Conservation (phyloP, 1,140 invertebrate species). For the Bombus waltoni region DNA sequence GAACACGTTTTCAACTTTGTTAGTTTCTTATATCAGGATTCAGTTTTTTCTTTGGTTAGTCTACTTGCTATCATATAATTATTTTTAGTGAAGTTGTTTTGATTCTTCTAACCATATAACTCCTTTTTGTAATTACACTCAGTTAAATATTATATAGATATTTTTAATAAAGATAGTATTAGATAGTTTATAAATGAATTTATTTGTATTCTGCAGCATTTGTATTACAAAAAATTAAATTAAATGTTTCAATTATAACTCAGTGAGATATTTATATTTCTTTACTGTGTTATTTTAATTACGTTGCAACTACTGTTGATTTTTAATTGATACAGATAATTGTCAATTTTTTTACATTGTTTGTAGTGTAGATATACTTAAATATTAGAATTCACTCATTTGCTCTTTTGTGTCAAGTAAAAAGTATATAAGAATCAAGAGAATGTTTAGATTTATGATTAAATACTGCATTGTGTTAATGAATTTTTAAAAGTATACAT, state of each 20-base stretch:
- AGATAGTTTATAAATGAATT: background rate
- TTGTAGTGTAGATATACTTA: background rate
- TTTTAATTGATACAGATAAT: background rate
- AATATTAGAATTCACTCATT: background rate
- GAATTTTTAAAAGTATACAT: background rate
- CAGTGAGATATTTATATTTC: background rate
- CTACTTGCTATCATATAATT: background rate
- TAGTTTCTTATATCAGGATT: background rate
- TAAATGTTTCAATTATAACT: background rate
- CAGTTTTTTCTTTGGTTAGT: background rate
- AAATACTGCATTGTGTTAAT: background rate
- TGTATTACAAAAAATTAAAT: background rate
- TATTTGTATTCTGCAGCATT: background rate
- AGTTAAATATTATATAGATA: background rate
- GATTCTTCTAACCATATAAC: slow-evolving; percentile 33
- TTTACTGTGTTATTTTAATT: background rate
- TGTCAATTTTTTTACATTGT: background rate
- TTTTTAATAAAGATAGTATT: background rate
- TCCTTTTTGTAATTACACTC: background rate
- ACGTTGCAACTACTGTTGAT: background rate
- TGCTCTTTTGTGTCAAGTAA: background rate
- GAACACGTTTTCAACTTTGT: slow-evolving; percentile 30
- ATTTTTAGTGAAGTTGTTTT: slow-evolving; percentile 34
- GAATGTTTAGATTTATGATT: background rate
- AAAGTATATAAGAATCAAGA: background rate